Evolutionary conservation across 2,797 vertebrate species (phyloP), one percentile per base, ranked within the genome.

Genomic region (Hafferia zeledoni): DNA sequence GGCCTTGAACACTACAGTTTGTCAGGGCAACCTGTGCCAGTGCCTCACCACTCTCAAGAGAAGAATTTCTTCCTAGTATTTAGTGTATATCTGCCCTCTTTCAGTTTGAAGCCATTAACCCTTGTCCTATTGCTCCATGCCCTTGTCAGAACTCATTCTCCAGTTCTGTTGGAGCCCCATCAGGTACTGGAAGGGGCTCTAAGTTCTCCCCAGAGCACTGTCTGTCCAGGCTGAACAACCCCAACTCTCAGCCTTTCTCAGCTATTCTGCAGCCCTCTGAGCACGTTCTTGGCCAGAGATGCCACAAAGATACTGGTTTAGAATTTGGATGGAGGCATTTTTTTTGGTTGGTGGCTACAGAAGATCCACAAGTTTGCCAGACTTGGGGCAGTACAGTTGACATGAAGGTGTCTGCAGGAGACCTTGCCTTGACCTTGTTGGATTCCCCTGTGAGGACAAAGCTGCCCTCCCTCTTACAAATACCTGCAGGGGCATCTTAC

Each of bases 361-460:
- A 75, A 59, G 49, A 44, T 13, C 9, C 12, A 9, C 30, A 13
- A 4, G 6, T 49, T 70, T 70, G 28, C 49, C 50, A 11, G 46
- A 30, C 47, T 59, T 8, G 8, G 52, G 28, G 39, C 5, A 2
- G 43, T 44, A 35, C 4, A 1, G 27, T 8, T 50, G 63, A 65
- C 43, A 30, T 7, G 2, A 55, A 43, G 10, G n/a, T 83, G 41
- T 46, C 65, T 1, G 0, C 0, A 2, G 77, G 47, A 89, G 43
- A 55, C 39, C 68, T 65, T 41, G 52, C 56, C 64, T 67, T 80
- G 27, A 60, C 46, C n/a, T 49, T 0, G 10, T n/a, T 13, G 3
- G 39, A 41, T 50, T 57, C 18, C 23, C 31, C 12, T 16, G 25
- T 47, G 41, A 47, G 61, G 49, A 50, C 5, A 2, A 39, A 57